These are phyloP conservation scores for Phasianus colchicus DNA, from an alignment of 2,113 vertebrate genomes.

Conservation along the genomic window DNA sequence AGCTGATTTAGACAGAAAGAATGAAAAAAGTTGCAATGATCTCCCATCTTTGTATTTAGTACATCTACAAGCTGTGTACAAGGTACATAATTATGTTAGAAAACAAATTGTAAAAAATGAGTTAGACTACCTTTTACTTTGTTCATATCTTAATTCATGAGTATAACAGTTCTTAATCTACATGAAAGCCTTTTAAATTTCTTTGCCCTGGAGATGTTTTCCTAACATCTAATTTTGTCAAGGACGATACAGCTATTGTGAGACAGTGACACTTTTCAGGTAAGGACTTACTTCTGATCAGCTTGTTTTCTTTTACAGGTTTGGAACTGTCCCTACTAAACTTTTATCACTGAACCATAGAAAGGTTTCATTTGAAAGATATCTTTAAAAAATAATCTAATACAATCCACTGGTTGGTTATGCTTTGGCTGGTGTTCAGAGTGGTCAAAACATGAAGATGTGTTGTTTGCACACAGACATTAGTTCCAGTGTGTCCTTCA, in stretches of 20 bases:
- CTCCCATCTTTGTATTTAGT: neutral
- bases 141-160: neutral
- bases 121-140: neutral
- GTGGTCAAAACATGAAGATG: neutral
- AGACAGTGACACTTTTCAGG: neutral
- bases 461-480: accelerated
- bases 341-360: neutral
- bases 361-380: neutral
- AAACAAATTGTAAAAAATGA: neutral
- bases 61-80: neutral
- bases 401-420: neutral
- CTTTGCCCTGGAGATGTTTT: neutral
- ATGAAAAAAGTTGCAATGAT: neutral
- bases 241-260: neutral
- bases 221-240: neutral
- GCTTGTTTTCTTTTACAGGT: neutral
- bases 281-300: neutral
- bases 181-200: neutral
- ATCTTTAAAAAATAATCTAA: neutral
- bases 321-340: neutral
- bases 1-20: neutral
- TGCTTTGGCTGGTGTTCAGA: neutral
- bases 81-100: neutral
- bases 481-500: neutral
- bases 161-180: neutral